Evolutionary conservation across 2,797 vertebrate species (phyloP).

Genomic region (Fundulus diaphanus): DNA sequence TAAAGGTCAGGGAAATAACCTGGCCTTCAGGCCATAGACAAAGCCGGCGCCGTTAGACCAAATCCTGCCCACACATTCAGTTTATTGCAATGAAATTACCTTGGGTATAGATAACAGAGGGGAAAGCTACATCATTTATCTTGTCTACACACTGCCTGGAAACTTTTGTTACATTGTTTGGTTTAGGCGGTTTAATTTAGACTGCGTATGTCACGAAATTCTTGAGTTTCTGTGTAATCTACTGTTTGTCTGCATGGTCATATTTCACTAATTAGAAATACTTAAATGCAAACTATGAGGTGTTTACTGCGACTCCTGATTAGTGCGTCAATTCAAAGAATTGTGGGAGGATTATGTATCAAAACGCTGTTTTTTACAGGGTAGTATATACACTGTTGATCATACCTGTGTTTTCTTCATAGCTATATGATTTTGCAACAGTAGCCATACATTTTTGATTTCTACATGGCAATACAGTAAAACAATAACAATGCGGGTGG

Average conservation of each 20-base stretch:
- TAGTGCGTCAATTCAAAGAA: background rate
- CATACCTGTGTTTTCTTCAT: background rate
- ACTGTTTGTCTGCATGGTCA: background rate
- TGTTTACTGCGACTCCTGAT: background rate
- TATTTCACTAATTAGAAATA: background rate
- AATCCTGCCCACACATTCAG: conserved; percentile 63
- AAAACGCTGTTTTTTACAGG: background rate
- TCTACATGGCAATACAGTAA: background rate
- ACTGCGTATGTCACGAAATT: background rate
- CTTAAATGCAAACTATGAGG: background rate
- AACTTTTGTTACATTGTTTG: conserved; percentile 48
- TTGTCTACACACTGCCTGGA: conserved; percentile 52
- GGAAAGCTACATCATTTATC: conserved; percentile 41
- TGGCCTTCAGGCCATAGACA: conserved; percentile 66
- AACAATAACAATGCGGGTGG: background rate
- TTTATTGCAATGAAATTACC: conserved; percentile 44
- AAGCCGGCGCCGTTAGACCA: conserved; percentile 51
- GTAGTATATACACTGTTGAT: background rate
- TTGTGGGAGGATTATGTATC: background rate
- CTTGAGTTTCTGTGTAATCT: background rate
- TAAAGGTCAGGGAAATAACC: conserved; percentile 42
- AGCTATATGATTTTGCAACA: background rate
- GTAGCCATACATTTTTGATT: background rate
- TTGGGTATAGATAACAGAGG: conserved; percentile 45
- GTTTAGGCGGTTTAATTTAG: conserved; percentile 21